A percentile compares a stretch with the other conserved stretches of the same genome.
phyloP scores from a whole-genome alignment of 2,888 invertebrate genomes.

The Sceliomorpha sp. region DNA sequence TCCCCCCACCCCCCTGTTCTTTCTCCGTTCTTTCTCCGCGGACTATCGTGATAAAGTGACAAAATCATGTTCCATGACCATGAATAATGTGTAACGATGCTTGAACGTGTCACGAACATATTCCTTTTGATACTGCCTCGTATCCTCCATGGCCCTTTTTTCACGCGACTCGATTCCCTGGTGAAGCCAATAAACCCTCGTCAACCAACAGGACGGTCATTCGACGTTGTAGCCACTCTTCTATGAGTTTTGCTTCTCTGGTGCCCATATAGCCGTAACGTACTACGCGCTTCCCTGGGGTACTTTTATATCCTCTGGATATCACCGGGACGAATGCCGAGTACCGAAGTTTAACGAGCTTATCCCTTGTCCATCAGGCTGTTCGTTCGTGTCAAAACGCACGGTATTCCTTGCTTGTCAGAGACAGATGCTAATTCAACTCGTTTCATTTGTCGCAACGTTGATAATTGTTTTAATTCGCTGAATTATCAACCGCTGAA shows the following conservation, averaged over 20 bases:
- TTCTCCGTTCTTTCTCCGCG: no score
- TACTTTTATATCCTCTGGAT: conserved; percentile 65
- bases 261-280: conserved; percentile 53
- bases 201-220: conserved; percentile 64
- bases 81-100: conserved; percentile 26
- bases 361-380: conserved; percentile 54
- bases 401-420: conserved; percentile 56
- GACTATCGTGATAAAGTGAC: no score
- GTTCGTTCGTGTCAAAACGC: conserved; percentile 58
- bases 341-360: conserved; percentile 70
- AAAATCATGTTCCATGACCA: conserved; percentile 15
- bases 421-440: conserved; percentile 25
- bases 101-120: conserved; percentile 31
- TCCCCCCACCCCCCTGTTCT: no score
- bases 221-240: conserved; percentile 56
- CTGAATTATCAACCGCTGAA: no score
- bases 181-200: conserved; percentile 75
- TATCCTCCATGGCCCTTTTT: conserved; percentile 39
- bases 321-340: conserved; percentile 56
- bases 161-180: conserved; percentile 60
- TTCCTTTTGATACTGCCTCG: conserved; percentile 25
- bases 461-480: conserved; percentile 29
- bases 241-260: conserved; percentile 36
- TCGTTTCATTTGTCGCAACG: conserved; percentile 21
- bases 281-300: conserved; percentile 59